Percentiles rank a stretch among this genome's conserved stretches.
These are phyloP conservation scores for Blera fallax DNA, from an alignment of 2,888 invertebrate genomes.

Conservation along the genomic window DNA sequence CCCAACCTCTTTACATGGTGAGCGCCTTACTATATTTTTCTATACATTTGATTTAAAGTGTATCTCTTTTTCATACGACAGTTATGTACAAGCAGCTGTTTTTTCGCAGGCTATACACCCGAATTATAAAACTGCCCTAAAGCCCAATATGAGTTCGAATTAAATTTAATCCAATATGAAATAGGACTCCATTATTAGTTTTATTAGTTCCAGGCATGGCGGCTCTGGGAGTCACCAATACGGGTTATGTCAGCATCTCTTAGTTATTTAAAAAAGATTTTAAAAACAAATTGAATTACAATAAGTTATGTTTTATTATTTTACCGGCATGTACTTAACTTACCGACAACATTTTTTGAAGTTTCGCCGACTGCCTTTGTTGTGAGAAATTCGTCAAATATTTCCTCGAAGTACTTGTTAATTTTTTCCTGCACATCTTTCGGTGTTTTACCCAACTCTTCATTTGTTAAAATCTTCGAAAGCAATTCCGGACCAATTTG, in stretches of 20 bases:
- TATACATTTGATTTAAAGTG: too few species aligned
- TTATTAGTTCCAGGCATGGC: not conserved
- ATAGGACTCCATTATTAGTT: not conserved
- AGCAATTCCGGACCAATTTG: constrained; percentile 80
- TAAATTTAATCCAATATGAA: too few species aligned
- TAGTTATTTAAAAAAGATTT: too few species aligned
- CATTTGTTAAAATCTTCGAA: constrained; percentile 81
- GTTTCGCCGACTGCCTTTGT: constrained; percentile 88
- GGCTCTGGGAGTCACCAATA: not conserved
- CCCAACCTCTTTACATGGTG: too few species aligned
- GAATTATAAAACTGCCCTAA: too few species aligned
- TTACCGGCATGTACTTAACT: constrained; percentile 68
- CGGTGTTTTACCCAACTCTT: constrained; percentile 84
- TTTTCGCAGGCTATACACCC: too few species aligned
- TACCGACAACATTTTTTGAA: constrained; percentile 76
- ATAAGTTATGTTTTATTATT: not conserved
- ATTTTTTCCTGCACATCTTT: constrained; percentile 85
- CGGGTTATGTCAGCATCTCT: not conserved
- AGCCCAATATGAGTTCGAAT: too few species aligned
- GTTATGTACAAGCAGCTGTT: too few species aligned
- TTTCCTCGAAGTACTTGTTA: constrained; percentile 84
- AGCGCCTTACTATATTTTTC: too few species aligned
- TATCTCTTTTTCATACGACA: too few species aligned
- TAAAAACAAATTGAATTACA: too few species aligned
- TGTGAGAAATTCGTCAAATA: constrained; percentile 88